A percentile compares a stretch with the other conserved stretches of the same genome.
Evolutionary conservation across 2,888 invertebrate genomes (phyloP).

Genomic region (Melieria picta): DNA sequence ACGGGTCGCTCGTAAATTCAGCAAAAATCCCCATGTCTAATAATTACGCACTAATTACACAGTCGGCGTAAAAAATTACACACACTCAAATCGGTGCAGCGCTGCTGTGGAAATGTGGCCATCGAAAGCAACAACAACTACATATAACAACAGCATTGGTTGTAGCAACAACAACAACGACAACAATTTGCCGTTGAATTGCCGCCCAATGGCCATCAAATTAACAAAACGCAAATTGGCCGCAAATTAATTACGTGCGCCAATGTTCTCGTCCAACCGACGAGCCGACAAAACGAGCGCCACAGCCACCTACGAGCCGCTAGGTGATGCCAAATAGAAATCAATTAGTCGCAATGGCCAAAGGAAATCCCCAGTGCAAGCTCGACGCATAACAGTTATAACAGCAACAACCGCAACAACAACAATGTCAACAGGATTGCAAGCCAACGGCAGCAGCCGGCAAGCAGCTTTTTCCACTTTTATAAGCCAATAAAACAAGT

Average conservation of each 20-base stretch:
- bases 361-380: not conserved
- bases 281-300: no score
- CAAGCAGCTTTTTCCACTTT: slow-evolving; percentile 11
- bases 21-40: slow-evolving; percentile 9
- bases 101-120: not conserved
- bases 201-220: slow-evolving; percentile 38
- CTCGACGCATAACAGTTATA: slow-evolving; percentile 6
- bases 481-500: slow-evolving; percentile 55
- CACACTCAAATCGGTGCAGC: slow-evolving; percentile 27
- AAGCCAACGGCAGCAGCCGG: not conserved
- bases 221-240: slow-evolving; percentile 62
- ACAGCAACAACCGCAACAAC: slow-evolving; percentile 14
- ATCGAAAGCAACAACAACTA: not conserved
- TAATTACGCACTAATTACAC: slow-evolving; percentile 28
- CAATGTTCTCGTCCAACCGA: no score
- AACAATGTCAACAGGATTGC: no score
- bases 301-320: slow-evolving; percentile 38
- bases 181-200: slow-evolving; percentile 1
- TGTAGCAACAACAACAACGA: slow-evolving; percentile 11
- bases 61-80: slow-evolving; percentile 25
- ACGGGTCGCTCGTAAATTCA: not conserved
- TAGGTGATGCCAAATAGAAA: slow-evolving; percentile 43
- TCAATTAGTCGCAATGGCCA: slow-evolving; percentile 49
- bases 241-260: slow-evolving; percentile 54
- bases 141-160: not conserved